Evolutionary conservation across 2,797 vertebrate genomes (phyloP), one percentile per base, ranked within the genome.

Genomic region (Tarsius wallacei): DNA sequence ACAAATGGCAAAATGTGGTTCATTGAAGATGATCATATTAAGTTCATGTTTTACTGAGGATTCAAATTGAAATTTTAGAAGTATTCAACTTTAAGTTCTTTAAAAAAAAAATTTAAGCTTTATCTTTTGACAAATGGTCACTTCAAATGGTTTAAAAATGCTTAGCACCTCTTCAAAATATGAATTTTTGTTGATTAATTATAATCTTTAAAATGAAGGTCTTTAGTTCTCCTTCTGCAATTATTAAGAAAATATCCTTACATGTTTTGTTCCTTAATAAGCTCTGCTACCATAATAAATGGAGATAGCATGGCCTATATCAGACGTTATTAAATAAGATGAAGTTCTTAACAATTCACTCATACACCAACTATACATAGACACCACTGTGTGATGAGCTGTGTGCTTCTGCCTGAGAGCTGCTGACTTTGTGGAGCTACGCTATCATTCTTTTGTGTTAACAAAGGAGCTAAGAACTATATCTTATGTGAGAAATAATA

Each of bases 131-230:
- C 42, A 42, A 42, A 42, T 77, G 22, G 24, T 84, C 7, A 12
- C 6, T 33, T 81, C 49, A 31, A 31, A 59, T 59, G 51, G 5
- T 77, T 94, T 82, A 26, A 88, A 66, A 76, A 61, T 57, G 8
- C 33, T 64, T 10, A 26, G 51, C 16, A 63, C 7, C 12, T 73
- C 10, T 13, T 4, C 28, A 42, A 84, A 66, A 14, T 31, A 13
- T 74, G 28, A 3, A 11, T 36, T 87, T 68, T 15, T 85, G 22
- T 73, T 63, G 36, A 42, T 28, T 87, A 59, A 90, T 78, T 80
- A 55, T n/a, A 78, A 64, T 42, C 82, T 84, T 80, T 22, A 49
- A 87, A 93, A 90, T 42, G 22, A 87, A 88, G 66, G 47, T 71
- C 53, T 36, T 5, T 14, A 55, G 2, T 66, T 74, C 28, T 74